Evolutionary conservation across 2,888 invertebrate species (phyloP).

Genomic region (Sinotaia quadrata): DNA sequence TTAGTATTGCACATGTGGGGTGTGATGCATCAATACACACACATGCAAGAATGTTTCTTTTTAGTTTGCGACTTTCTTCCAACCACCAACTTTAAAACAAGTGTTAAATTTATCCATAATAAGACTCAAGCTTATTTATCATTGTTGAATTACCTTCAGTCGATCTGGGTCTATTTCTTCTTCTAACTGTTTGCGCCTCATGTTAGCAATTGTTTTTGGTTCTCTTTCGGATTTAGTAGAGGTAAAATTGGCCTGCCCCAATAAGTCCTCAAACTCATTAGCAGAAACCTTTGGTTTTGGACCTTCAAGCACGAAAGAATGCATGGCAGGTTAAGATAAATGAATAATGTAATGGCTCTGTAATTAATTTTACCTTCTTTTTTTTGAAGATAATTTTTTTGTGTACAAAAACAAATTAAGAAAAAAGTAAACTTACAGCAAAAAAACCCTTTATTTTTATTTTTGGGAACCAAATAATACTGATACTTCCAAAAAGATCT

Average conservation of each 20-base stretch:
- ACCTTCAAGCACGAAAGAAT: constrained; percentile 41
- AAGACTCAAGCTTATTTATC: no score
- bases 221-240: constrained; percentile 82
- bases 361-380: background rate
- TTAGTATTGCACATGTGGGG: no score
- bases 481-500: no score
- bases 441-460: no score
- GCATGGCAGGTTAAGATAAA: background rate
- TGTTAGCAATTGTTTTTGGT: constrained; percentile 89
- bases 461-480: no score
- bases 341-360: background rate
- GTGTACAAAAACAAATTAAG: background rate
- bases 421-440: background rate
- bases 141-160: constrained; percentile 83
- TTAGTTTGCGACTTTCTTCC: no score
- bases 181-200: constrained; percentile 89
- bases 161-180: constrained; percentile 94
- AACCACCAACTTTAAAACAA: no score
- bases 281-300: constrained; percentile 72
- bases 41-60: no score
- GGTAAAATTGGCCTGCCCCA: constrained; percentile 91
- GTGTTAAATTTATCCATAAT: no score
- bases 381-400: background rate
- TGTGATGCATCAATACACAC: no score
- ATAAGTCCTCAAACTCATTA: constrained; percentile 91